phyloP scores from a whole-genome alignment of 2,888 invertebrate species.

The Proisotoma minuta region DNA sequence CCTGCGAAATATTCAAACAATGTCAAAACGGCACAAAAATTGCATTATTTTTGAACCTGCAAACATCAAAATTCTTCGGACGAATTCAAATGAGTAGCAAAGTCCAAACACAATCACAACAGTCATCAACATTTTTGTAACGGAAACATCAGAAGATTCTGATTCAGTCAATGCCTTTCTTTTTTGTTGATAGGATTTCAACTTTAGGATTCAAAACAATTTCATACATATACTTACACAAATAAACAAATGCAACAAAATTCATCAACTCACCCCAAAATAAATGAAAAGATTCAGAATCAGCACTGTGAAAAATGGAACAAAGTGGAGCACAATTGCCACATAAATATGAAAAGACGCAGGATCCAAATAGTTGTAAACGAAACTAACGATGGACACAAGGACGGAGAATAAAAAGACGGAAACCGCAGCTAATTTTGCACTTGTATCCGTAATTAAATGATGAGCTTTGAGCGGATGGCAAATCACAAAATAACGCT shows the following conservation, averaged over 20 bases:
- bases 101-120: conserved; percentile 32
- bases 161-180: conserved; percentile 8
- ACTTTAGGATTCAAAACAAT: conserved; percentile 4
- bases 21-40: not conserved
- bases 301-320: conserved; percentile 23
- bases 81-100: conserved; percentile 36
- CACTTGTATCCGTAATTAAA: not conserved
- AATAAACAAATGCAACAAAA: too few species aligned
- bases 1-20: not conserved
- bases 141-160: conserved; percentile 5
- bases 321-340: conserved; percentile 26
- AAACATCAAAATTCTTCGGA: conserved; percentile 21
- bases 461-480: conserved; percentile 21
- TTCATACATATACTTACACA: not conserved
- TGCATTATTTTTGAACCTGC: not conserved
- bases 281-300: conserved; percentile 25
- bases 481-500: conserved; percentile 29
- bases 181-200: conserved; percentile 7
- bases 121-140: conserved; percentile 29
- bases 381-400: conserved; percentile 13
- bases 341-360: conserved; percentile 22
- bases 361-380: not conserved
- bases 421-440: conserved; percentile 1
- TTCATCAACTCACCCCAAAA: conserved; percentile 18
- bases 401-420: conserved; percentile 11